Evolutionary conservation across 2,113 vertebrate genomes (phyloP).

Genomic region (Electrona antarctica): DNA sequence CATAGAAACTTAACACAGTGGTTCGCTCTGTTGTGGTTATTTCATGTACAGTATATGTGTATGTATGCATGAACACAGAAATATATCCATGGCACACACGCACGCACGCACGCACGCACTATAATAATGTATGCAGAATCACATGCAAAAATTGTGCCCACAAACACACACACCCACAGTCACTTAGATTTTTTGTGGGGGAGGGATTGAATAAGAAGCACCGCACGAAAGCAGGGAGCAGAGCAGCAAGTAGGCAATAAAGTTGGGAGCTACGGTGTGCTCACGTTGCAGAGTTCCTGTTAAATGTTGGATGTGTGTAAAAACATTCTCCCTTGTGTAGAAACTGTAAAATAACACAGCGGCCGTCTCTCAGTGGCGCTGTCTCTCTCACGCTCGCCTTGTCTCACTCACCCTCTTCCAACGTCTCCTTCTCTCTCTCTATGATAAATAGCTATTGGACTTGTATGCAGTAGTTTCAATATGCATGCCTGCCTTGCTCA

Average conservation of each 20-base stretch:
- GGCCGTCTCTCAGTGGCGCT: constrained; percentile 3
- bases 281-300: constrained; percentile 17
- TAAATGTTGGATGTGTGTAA: constrained; percentile 19
- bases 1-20: constrained; percentile 40
- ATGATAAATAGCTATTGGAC: neutral
- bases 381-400: constrained; percentile 3
- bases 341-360: constrained; percentile 37
- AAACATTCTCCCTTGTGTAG: constrained; percentile 23
- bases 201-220: neutral
- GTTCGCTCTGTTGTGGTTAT: constrained; percentile 41
- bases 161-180: neutral
- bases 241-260: neutral
- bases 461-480: constrained; percentile 39
- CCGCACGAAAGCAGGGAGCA: neutral
- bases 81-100: neutral
- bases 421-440: constrained; percentile 43
- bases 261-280: neutral
- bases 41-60: neutral
- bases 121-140: too few relatives aligned
- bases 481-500: constrained; percentile 55
- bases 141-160: too few relatives aligned
- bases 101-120: neutral
- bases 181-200: neutral
- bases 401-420: constrained; percentile 3
- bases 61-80: neutral